Conservation (phyloP, 2,888 invertebrate species). For the Rhogogaster chlorosoma region DNA sequence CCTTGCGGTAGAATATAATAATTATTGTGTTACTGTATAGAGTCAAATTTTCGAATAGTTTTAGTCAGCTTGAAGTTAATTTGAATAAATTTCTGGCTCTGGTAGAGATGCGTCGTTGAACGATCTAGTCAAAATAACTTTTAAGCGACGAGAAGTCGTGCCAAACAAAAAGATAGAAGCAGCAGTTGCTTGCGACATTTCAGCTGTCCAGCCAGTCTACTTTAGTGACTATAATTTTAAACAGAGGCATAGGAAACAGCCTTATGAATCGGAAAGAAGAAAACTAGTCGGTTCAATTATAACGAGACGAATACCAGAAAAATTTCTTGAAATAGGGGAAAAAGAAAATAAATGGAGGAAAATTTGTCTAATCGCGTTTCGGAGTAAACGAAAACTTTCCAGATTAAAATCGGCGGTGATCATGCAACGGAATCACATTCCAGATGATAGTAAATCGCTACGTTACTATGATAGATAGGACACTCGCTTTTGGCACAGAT, state of each 20-base stretch:
- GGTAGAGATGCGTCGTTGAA: background rate
- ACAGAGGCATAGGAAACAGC: background rate
- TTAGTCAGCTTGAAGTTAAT: background rate
- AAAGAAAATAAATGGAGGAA: background rate
- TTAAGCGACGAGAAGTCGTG: background rate
- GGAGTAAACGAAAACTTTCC: background rate
- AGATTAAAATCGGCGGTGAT: background rate
- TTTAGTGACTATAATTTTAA: slow-evolving; percentile 15
- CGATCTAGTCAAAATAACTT: slow-evolving; percentile 11
- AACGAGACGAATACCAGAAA: background rate
- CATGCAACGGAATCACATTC: background rate
- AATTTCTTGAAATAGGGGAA: background rate
- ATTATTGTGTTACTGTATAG: background rate
- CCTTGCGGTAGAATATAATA: background rate
- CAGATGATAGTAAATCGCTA: background rate
- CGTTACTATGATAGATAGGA: background rate
- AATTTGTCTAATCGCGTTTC: background rate
- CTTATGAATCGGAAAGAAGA: background rate
- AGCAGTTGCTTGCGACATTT: slow-evolving; percentile 9
- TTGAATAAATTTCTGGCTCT: background rate
- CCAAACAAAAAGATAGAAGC: background rate
- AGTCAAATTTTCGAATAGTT: background rate
- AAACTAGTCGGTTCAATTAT: background rate
- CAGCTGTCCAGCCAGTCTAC: slow-evolving; percentile 16
- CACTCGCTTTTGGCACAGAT: background rate